Evolutionary conservation across 1,140 invertebrate species (phyloP).

Genomic region (Drosophila yakuba): DNA sequence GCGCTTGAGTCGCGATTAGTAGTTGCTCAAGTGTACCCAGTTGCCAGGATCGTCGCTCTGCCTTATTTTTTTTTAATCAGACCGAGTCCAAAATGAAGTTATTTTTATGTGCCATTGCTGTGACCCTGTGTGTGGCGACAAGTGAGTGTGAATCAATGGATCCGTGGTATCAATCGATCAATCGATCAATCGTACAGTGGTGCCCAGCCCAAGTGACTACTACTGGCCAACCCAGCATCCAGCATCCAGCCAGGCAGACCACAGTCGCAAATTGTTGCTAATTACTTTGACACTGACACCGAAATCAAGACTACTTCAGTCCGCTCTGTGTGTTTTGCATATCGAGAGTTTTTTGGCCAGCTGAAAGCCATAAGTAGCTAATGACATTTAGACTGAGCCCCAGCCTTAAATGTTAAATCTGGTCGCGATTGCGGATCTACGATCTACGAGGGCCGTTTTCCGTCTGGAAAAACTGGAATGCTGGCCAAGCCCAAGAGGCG

Average conservation of each 20-base stretch:
- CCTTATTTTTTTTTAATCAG: conserved; percentile 4
- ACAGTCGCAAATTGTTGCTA: conserved; percentile 61
- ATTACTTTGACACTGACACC: conserved; percentile 70
- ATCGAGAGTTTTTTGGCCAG: conserved; percentile 3
- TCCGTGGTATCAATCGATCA: not conserved
- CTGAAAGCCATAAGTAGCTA: conserved; percentile 1
- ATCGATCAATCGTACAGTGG: not conserved
- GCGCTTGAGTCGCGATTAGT: conserved; percentile 70
- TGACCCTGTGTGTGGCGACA: conserved; percentile 73
- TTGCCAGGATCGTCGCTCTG: conserved; percentile 23
- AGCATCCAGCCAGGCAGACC: not conserved
- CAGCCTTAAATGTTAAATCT: conserved; percentile 15
- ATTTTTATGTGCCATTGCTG: conserved; percentile 77
- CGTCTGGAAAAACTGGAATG: conserved; percentile 34
- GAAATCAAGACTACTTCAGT: conserved; percentile 20
- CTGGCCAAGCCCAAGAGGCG: conserved; percentile 22
- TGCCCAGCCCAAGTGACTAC: conserved; percentile 11
- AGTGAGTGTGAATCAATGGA: conserved; percentile 70
- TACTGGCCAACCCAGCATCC: not conserved
- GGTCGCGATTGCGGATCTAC: conserved; percentile 18
- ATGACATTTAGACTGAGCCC: conserved; percentile 33
- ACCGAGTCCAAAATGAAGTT: conserved; percentile 73
- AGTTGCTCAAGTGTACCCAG: conserved; percentile 44
- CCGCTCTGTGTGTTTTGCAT: conserved; percentile 6
- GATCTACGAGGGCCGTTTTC: conserved; percentile 20